A percentile compares a stretch with the other conserved stretches of the same genome.
Conservation (phyloP, 2,888 invertebrate genomes). For the Elaeidobius kamerunicus region DNA sequence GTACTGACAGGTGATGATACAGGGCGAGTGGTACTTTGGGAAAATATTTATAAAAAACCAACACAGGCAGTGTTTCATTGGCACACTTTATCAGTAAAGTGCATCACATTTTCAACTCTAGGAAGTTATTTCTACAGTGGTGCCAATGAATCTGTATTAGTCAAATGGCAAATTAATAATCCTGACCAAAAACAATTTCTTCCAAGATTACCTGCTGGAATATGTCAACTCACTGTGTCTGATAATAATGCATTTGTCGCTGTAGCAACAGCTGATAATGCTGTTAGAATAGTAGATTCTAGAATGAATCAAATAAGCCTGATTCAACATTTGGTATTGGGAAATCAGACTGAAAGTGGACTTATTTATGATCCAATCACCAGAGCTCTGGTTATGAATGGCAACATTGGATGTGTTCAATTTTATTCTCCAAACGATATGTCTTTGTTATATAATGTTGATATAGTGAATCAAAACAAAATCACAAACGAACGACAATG, state of each 20-base stretch:
- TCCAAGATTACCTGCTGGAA: slow-evolving; percentile 63
- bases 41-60: slow-evolving; percentile 46
- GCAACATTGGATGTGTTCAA: slow-evolving; percentile 70
- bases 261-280: slow-evolving; percentile 68
- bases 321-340: slow-evolving; percentile 67
- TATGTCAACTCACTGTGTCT: slow-evolving; percentile 60
- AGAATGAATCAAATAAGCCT: slow-evolving; percentile 51
- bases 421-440: slow-evolving; percentile 66
- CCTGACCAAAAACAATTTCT: slow-evolving; percentile 55
- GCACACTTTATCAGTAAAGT: slow-evolving; percentile 70
- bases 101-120: slow-evolving; percentile 61
- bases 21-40: slow-evolving; percentile 66
- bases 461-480: slow-evolving; percentile 69
- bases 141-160: slow-evolving; percentile 69
- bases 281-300: slow-evolving; percentile 56
- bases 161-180: slow-evolving; percentile 66
- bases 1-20: slow-evolving; percentile 66
- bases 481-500: slow-evolving; percentile 60
- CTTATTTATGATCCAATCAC: slow-evolving; percentile 62
- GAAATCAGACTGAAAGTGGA: slow-evolving; percentile 56
- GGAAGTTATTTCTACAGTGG: slow-evolving; percentile 72
- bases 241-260: slow-evolving; percentile 62
- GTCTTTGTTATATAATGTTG: slow-evolving; percentile 68
- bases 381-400: slow-evolving; percentile 66
- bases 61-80: slow-evolving; percentile 63